Evolutionary conservation across 2,888 invertebrate species (phyloP), one percentile per base, ranked within the genome.

Genomic region (Sinohyriopsis cumingii): DNA sequence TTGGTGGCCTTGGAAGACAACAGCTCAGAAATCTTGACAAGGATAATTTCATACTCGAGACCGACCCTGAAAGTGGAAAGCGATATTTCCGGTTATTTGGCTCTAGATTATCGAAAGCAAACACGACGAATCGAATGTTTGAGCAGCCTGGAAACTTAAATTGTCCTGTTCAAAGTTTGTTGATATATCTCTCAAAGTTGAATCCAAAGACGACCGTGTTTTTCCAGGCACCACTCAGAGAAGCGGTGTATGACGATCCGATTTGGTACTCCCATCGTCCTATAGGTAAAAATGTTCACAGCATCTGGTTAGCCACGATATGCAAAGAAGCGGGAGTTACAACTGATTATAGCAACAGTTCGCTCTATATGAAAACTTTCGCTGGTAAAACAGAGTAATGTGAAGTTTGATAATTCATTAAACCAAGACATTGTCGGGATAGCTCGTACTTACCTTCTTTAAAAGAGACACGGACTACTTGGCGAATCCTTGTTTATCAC

Each of bases 231-330:
- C 77, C 77, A 19, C 54, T 67, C 15, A 65, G 69, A 24, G 61
- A 71, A 5, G 59, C 60, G 20, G 55, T 62, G 7, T n/a, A 55
- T 2, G 59, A 68, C 12, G 64, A 56, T n/a, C 54, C 69, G 19
- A 57, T 65, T 15, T 77, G 77, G 77, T 77, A 77, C 64, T 67
- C 73, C 12, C 55, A 59, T 20, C 62, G 64, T 7, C 71, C 77
- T 20, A 73, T 77, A 22, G 77, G 77, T 7, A 77, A 77, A 62
- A 77, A 77, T 56, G 68, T 67, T 25, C 77, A 77, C 59, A 77
- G 77, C 25, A 69, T 64, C 53, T 75, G 73, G 63, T 63, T 77
- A 15, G 69, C 77, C 18, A 64, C 65, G 19, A 73, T 77, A 12
- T 77, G 77, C 59, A 65, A 68, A 55, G 65, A 69, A 19, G 71